Base-by-base conservation (phyloP, 1,140 invertebrate genomes). In the Aphis gossypii region DNA sequence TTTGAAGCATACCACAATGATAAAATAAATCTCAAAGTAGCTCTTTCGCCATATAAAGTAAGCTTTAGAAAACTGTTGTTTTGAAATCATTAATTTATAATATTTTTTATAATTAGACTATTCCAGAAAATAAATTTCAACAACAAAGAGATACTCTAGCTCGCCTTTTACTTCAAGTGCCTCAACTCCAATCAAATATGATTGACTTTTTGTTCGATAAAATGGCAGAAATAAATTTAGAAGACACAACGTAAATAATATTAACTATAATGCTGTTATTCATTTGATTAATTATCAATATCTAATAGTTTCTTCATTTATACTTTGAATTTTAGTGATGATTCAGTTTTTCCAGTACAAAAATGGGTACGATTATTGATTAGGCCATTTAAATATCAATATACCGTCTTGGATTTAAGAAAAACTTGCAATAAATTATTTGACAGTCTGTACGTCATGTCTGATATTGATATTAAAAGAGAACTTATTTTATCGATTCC, bases 201-300 rank as follows among this genome's bases (percentile, higher is more conserved):
- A 94, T 94, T 76, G 93, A 94, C 76, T 94, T 94, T 76, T 89
- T 94, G 2, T 90, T 94, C 44, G 94, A 94, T 84, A 94, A 94
- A 94, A 92, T 94, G 90, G 94, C 92, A 23, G 94, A 94, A 89
- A 82, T 94, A 84, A 56, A 76, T 35, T 93, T 94, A 84, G 94
- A 94, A 68, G 90, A 94, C 60, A 54, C n/a, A 54, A 46, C 44
- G 94, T 94, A 92, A 93, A 76, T 88, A n/a, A 68, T 6, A 18
- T 41, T 30, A 44, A 9, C 20, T 44, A 41, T 51, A 84, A 11
- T 44, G 21, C 51, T 54, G 21, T 41, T 60, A 6, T 44, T 38
- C n/a, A 68, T 68, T 86, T 86, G 18, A 30, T 30, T 87, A n/a
- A 83, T 88, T 38, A 94, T 44, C 4, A 23, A 60, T 18, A 8